These are phyloP conservation scores for Lasius fuliginosus DNA, from an alignment of 2,888 invertebrate genomes.

Conservation along the genomic window DNA sequence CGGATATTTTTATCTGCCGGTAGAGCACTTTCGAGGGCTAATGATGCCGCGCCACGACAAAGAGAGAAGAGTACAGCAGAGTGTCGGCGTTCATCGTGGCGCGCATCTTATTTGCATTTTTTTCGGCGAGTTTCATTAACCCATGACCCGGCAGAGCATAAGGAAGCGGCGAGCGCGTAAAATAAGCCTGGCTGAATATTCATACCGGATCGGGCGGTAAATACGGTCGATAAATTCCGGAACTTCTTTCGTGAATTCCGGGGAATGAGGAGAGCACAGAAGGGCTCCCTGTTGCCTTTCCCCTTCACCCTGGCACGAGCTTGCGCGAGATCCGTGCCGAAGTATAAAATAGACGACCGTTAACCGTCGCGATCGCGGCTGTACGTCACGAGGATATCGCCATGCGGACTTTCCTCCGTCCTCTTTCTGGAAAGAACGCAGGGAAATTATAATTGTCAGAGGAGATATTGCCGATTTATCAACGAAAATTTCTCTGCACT, in stretches of 20 bases:
- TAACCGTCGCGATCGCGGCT: constrained; percentile 57
- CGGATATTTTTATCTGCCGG: constrained; percentile 74
- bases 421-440: constrained; percentile 58
- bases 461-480: neutral
- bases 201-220: constrained; percentile 77
- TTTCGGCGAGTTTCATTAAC: constrained; percentile 85
- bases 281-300: neutral
- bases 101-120: constrained; percentile 82
- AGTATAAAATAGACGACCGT: constrained; percentile 52
- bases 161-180: constrained; percentile 82
- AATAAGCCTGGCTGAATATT: constrained; percentile 83
- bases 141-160: constrained; percentile 78
- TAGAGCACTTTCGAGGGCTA: constrained; percentile 41
- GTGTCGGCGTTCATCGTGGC: constrained; percentile 49
- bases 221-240: constrained; percentile 80
- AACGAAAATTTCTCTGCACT: neutral
- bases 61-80: constrained; percentile 18
- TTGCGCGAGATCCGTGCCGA: constrained; percentile 37
- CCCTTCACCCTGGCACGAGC: constrained; percentile 1
- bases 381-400: constrained; percentile 79
- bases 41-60: constrained; percentile 32
- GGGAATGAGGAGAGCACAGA: neutral
- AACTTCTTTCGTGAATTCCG: constrained; percentile 72
- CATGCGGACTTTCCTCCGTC: constrained; percentile 74
- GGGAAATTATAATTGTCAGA: neutral